phyloP scores from a whole-genome alignment of 2,888 invertebrate species.

The Galerucella pusilla region DNA sequence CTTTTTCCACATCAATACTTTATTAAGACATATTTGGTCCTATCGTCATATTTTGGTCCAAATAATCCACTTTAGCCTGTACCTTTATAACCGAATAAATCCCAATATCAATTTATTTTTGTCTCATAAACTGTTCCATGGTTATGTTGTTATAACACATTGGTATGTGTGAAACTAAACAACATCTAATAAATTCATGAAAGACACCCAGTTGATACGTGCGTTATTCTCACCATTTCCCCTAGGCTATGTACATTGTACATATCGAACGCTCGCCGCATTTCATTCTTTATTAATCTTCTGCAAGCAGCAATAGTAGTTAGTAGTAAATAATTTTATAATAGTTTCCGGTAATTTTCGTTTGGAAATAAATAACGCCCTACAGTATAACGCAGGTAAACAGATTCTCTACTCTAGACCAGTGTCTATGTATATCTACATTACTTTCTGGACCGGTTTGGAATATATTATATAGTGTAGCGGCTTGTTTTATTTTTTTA shows the following conservation, averaged over 20 bases:
- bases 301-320: slow-evolving; percentile 33
- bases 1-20: no score
- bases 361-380: slow-evolving; percentile 33
- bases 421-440: slow-evolving; percentile 3
- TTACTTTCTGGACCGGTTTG: slow-evolving; percentile 30
- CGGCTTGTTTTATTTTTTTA: slow-evolving; percentile 4
- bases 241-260: slow-evolving; percentile 27
- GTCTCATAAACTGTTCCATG: background rate
- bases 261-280: slow-evolving; percentile 28
- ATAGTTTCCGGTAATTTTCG: slow-evolving; percentile 40
- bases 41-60: no score
- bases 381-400: slow-evolving; percentile 38
- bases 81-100: background rate
- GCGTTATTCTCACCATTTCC: background rate
- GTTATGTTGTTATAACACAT: slow-evolving; percentile 3
- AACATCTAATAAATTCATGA: slow-evolving; percentile 11
- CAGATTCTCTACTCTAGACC: slow-evolving; percentile 28
- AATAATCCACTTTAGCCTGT: no score
- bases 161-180: slow-evolving; percentile 11
- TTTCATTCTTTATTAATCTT: slow-evolving; percentile 32
- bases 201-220: slow-evolving; percentile 12
- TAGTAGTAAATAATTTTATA: slow-evolving; percentile 38
- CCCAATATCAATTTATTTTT: background rate
- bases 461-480: background rate
- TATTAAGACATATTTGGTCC: no score